phyloP scores from a whole-genome alignment of 2,113 vertebrate genomes.

The Australoheros scitulus region DNA sequence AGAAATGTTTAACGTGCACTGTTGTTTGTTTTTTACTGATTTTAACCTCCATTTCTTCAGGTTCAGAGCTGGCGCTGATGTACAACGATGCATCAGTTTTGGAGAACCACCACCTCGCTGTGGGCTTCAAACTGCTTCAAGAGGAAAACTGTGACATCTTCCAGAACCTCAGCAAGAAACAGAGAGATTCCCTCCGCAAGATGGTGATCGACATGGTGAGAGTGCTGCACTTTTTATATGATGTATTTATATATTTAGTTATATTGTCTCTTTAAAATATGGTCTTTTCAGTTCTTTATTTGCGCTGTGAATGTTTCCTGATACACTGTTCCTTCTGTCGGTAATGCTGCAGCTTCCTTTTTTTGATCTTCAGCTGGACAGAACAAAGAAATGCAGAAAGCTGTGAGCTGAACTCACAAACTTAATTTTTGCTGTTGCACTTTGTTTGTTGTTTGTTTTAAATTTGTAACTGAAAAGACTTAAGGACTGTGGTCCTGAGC shows the following conservation, averaged over 20 bases:
- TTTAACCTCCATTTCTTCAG: constrained; percentile 62
- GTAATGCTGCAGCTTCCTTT: background rate
- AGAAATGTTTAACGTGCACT: background rate
- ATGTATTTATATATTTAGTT: background rate
- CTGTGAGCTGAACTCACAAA: background rate
- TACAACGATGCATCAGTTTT: constrained; percentile 91
- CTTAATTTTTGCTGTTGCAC: background rate
- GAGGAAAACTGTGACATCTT: constrained; percentile 93
- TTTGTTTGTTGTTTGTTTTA: background rate
- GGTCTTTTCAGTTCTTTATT: background rate
- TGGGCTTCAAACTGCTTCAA: constrained; percentile 93
- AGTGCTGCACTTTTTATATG: background rate
- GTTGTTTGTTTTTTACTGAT: background rate
- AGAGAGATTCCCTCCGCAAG: constrained; percentile 86
- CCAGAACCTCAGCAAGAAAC: constrained; percentile 89
- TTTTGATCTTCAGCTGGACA: background rate
- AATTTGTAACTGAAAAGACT: no score
- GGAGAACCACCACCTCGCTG: constrained; percentile 93
- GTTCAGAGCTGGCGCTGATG: constrained; percentile 92
- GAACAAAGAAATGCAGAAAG: background rate
- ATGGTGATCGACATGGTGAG: constrained; percentile 93
- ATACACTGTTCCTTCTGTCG: background rate
- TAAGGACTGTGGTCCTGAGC: no score
- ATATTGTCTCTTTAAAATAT: background rate
- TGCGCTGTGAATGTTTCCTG: background rate